Percentiles rank a stretch among this genome's conserved stretches.
These are phyloP conservation scores for Xanthia togata DNA, from an alignment of 2,888 invertebrate genomes.

Conservation along the genomic window DNA sequence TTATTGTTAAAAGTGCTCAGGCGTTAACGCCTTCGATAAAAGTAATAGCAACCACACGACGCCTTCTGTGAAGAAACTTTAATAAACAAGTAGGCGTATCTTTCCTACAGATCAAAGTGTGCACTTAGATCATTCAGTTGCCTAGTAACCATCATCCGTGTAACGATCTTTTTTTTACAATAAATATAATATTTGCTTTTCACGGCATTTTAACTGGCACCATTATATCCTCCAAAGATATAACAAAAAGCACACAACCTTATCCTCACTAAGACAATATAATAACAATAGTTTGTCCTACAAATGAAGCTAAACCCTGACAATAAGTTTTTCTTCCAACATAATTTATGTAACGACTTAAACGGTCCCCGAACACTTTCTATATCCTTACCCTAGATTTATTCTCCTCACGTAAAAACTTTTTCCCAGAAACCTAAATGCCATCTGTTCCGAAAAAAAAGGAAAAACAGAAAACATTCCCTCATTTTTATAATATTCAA, in stretches of 20 bases:
- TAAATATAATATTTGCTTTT: no score
- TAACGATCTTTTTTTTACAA: no score
- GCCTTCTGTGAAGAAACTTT: no score
- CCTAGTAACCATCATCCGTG: no score
- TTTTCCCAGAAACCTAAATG: constrained; percentile 58
- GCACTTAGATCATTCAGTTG: no score
- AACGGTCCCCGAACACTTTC: constrained; percentile 46
- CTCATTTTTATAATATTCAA: constrained; percentile 73
- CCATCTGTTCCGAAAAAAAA: constrained; percentile 62
- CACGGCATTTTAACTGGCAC: no score
- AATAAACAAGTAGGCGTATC: no score
- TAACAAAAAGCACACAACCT: background rate
- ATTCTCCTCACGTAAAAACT: constrained; percentile 64
- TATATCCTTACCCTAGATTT: constrained; percentile 54
- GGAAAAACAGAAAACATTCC: constrained; percentile 51
- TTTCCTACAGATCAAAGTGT: no score
- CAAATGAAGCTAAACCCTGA: constrained; percentile 9
- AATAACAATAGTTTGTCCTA: constrained; percentile 1
- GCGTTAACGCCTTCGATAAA: no score
- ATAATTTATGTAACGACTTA: constrained; percentile 53
- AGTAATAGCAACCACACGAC: no score
- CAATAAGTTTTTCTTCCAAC: constrained; percentile 32
- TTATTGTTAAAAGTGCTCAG: no score
- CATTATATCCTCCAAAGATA: no score
- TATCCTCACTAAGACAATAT: background rate